These are phyloP conservation scores for Thinocorus orbignyianus DNA, from an alignment of 2,113 vertebrate genomes.

Conservation along the genomic window DNA sequence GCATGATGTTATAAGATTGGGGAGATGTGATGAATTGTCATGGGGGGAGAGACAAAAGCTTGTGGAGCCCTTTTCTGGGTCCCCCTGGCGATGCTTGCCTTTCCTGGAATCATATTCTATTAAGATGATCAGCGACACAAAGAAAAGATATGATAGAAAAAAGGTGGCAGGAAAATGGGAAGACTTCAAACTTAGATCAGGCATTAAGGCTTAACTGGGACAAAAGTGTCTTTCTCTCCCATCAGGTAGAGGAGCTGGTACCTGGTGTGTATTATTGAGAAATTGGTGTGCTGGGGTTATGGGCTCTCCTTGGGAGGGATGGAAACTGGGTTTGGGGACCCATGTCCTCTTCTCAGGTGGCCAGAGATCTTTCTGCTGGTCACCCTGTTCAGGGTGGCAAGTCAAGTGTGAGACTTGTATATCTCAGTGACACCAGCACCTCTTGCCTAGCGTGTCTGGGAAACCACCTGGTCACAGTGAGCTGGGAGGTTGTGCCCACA, in stretches of 20 bases:
- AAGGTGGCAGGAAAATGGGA: background rate
- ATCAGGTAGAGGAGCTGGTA: background rate
- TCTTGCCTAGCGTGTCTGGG: background rate
- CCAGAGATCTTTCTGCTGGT: background rate
- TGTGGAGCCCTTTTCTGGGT: background rate
- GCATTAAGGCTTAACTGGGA: background rate
- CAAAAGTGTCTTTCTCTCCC: background rate
- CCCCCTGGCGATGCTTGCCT: accelerated
- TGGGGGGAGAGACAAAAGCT: background rate
- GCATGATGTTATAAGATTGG: accelerated
- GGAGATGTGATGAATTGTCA: background rate
- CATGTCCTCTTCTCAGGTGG: background rate
- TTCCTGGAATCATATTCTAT: background rate
- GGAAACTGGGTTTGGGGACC: background rate
- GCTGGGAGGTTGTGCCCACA: background rate
- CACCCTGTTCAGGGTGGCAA: background rate
- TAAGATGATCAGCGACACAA: background rate
- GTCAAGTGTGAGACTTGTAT: background rate
- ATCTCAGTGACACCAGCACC: background rate
- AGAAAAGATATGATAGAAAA: accelerated
- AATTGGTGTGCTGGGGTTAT: background rate
- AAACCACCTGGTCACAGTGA: background rate
- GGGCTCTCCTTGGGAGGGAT: background rate
- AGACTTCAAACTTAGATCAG: background rate
- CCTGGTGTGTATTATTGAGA: background rate